Evolutionary conservation across 2,113 vertebrate species (phyloP).

Genomic region (Myiozetetes cayanensis): DNA sequence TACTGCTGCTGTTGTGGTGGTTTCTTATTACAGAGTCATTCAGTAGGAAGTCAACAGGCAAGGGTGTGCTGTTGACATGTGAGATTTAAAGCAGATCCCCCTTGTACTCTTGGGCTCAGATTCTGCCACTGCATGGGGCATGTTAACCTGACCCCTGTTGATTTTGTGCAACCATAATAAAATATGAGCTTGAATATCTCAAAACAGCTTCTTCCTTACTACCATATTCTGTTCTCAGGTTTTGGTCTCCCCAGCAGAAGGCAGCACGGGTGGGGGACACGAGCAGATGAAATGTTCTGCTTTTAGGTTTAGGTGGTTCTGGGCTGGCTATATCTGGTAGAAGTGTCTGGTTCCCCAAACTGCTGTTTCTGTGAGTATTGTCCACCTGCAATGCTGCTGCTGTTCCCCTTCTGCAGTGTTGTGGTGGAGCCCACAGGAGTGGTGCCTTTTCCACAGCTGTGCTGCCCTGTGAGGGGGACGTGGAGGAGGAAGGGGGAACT

Average conservation of each 20-base stretch:
- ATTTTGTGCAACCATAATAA: not conserved
- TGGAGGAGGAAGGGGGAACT: not conserved
- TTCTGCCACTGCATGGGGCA: not conserved
- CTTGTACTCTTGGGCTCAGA: not conserved
- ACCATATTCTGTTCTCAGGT: accelerated
- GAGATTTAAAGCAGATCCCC: conserved; percentile 33
- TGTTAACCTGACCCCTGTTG: not conserved
- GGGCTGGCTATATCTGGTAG: not conserved
- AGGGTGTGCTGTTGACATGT: conserved; percentile 13
- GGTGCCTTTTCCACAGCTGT: not conserved
- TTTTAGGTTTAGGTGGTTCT: not conserved
- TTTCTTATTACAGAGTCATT: conserved; percentile 32
- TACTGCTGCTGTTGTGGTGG: not conserved
- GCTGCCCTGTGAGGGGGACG: accelerated
- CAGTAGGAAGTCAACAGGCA: conserved; percentile 22
- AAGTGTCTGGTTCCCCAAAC: not conserved
- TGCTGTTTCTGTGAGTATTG: not conserved
- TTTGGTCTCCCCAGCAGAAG: not conserved
- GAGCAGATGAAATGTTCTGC: not conserved
- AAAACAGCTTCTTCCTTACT: not conserved
- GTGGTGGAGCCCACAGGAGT: not conserved
- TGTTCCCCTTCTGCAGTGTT: not conserved
- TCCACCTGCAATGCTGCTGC: not conserved
- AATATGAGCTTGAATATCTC: not conserved
- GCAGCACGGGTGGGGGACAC: not conserved